Percentiles rank a stretch among this genome's conserved stretches.
phyloP scores from a whole-genome alignment of 2,113 vertebrate genomes.

The Catagonus wagneri region DNA sequence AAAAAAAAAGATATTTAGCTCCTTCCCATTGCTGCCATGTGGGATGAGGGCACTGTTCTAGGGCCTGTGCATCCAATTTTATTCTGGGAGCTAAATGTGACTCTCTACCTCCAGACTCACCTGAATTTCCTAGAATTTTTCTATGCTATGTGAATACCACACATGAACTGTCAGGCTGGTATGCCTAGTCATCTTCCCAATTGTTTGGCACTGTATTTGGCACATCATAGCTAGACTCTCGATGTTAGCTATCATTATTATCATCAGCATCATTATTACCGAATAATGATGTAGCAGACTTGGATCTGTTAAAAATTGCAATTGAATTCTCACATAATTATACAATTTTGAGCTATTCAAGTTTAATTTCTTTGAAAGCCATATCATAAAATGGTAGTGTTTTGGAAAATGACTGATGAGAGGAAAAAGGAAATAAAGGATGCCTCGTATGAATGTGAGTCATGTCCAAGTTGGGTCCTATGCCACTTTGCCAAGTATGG shows the following conservation, averaged over 20 bases:
- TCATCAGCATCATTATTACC: slow-evolving; percentile 56
- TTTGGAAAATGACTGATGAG: slow-evolving; percentile 64
- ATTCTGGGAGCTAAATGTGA: background rate
- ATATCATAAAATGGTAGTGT: slow-evolving; percentile 63
- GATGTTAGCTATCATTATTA: slow-evolving; percentile 29
- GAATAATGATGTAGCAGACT: slow-evolving; percentile 52
- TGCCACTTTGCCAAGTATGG: slow-evolving; percentile 12
- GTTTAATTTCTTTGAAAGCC: slow-evolving; percentile 68
- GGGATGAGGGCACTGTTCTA: background rate
- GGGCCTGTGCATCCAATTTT: background rate
- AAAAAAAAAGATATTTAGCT: background rate
- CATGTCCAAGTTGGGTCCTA: background rate
- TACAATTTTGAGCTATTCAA: slow-evolving; percentile 68
- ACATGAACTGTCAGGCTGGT: background rate
- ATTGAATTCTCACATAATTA: slow-evolving; percentile 69
- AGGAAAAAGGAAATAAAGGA: slow-evolving; percentile 64
- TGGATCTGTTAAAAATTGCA: slow-evolving; percentile 63
- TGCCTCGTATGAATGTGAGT: slow-evolving; percentile 61
- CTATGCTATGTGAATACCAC: background rate
- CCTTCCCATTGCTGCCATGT: background rate
- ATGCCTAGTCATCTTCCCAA: background rate
- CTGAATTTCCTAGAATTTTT: slow-evolving; percentile 11
- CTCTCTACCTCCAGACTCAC: background rate
- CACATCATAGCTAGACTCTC: background rate
- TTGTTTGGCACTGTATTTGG: slow-evolving; percentile 27